These are phyloP conservation scores for Synanthedon tipuliformis DNA, from an alignment of 2,888 invertebrate species.

Conservation along the genomic window DNA sequence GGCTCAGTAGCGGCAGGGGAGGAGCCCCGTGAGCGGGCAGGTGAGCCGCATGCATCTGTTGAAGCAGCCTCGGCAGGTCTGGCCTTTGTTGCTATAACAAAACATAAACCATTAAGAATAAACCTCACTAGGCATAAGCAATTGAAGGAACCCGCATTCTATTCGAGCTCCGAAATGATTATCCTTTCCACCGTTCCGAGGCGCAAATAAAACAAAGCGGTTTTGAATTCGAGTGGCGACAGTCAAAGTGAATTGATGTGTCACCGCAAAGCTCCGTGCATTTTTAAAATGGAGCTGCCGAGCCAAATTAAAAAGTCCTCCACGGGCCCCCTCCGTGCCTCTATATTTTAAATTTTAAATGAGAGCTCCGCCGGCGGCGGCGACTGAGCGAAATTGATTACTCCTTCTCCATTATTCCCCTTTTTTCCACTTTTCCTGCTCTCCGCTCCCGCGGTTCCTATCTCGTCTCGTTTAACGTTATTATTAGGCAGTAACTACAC, in stretches of 20 bases:
- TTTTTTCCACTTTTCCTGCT: slow-evolving; percentile 60
- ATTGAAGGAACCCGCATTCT: background rate
- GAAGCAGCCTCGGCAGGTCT: slow-evolving; percentile 83
- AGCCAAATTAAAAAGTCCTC: slow-evolving; percentile 68
- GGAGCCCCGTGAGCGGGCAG: slow-evolving; percentile 79
- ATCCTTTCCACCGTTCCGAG: background rate
- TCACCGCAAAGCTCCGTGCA: slow-evolving; percentile 59
- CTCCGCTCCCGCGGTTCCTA: slow-evolving; percentile 49
- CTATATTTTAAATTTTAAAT: slow-evolving; percentile 69
- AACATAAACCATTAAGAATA: background rate
- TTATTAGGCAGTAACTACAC: slow-evolving; percentile 41
- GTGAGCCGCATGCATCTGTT: slow-evolving; percentile 95
- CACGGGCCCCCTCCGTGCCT: slow-evolving; percentile 46
- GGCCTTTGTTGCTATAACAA: slow-evolving; percentile 83
- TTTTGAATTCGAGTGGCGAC: slow-evolving; percentile 40
- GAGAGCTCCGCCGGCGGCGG: slow-evolving; percentile 56
- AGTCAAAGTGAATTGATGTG: slow-evolving; percentile 64
- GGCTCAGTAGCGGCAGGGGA: slow-evolving; percentile 71
- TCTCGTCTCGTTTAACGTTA: slow-evolving; percentile 61
- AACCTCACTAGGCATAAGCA: too few relatives aligned
- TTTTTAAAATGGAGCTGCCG: slow-evolving; percentile 59
- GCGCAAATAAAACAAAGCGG: background rate
- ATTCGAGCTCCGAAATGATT: background rate
- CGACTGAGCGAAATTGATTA: slow-evolving; percentile 69
- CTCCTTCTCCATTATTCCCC: slow-evolving; percentile 68